Evolutionary conservation across 2,888 invertebrate genomes (phyloP), one percentile per base, ranked within the genome.

Genomic region (Dasysyrphus tricinctus): DNA sequence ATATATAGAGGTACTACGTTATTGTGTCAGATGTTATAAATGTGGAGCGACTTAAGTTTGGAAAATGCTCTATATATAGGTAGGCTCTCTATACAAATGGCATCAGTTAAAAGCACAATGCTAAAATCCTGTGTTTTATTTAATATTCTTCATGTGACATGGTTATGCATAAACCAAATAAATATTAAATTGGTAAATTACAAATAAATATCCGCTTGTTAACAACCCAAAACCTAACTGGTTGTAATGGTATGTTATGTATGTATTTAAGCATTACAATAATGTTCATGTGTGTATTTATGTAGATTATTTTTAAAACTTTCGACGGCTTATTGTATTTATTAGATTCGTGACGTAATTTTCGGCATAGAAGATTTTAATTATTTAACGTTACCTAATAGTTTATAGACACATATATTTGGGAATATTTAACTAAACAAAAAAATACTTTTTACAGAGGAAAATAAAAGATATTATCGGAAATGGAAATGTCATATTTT

Each of bases 21-120:
- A 75, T 86, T 78, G 70, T 59, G 73, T 54, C 61, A 56, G 47
- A 70, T 70, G 56, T 65, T 67, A 74, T 39, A 39, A 32, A 54
- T 59, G 63, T 72, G 70, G 51, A 44, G 6, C 54, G 49, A 69
- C 57, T 81, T 65, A 74, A 85, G 69, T 56, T 54, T 39, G 14
- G 65, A 14, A 32, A 44, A 34, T 37, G 16, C n/a, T 67, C 24
- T 42, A 0, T 5, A 5, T 12, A 2, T 24, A 24, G 1, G 3
- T 24, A 24, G 7, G 44, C 44, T 3, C 12, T 3, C n/a, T n/a
- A n/a, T n/a, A 65, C 47, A 65, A 65, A 65, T 47, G 65, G 49
- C 32, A 67, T 67, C 16, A 34, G 65, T 67, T 19, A 63, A 44
- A 63, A 67, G 47, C 34, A 49, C 12, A 67, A 54, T 47, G 14